Evolutionary conservation across 2,888 invertebrate genomes (phyloP), one percentile per base, ranked within the genome.

Genomic region (Steinernema carpocapsae): DNA sequence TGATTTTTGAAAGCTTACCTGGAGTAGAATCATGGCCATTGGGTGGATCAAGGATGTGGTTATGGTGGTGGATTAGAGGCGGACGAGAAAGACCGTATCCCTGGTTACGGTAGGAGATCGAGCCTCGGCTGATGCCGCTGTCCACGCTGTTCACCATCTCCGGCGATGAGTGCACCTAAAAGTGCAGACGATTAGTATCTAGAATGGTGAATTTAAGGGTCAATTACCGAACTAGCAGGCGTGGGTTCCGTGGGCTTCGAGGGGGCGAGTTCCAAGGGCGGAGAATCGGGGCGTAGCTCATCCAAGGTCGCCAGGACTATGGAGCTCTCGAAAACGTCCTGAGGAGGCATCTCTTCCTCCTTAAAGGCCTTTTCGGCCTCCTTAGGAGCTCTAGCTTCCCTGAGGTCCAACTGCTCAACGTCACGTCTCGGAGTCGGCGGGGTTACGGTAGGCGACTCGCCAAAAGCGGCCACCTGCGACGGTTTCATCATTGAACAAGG

Each of bases 101-200:
- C 24, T 74, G 72, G 46, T 76, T 76, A 37, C 72, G 72, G 29
- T 59, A 76, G 24, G 76, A 76, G n/a, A 76, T 75, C n/a, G 76
- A 74, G 26, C 75, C 76, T n/a, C 74, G 29, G 51, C 74, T 72
- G n/a, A 76, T 52, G 17, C 76, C 76, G 37, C 72, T 73, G 70
- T 77, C 76, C 12, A 78, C 73, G 42, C 76, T 76, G 51, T 77
- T 74, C 29, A 73, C 72, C 76, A 78, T 77, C 37, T 37, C 43
- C 17, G 70, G 42, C 14, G 43, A 70, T 7, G 70, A 70, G 45
- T 74, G 45, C 14, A 52, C 70, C 73, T 76, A 26, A 17, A 72
- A 73, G 17, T 42, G 12, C 22, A 10, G 29, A 24, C 32, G 22
- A 29, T 32, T 51, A 72, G 64, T n/a, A 26, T 42, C 19, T 26